phyloP scores from a whole-genome alignment of 2,888 invertebrate species.

The Cynaeus angustus region DNA sequence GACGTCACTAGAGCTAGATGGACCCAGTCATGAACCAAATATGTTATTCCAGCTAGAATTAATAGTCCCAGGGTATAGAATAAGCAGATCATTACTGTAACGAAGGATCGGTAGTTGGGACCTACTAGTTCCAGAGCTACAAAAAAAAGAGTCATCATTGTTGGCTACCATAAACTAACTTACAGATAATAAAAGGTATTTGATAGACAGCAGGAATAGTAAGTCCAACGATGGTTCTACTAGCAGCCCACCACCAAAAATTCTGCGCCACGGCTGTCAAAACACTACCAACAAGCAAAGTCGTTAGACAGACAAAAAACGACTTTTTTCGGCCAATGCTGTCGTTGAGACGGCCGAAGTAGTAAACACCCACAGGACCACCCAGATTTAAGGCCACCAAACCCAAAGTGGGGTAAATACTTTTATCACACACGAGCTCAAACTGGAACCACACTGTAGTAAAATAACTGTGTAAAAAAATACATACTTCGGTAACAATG shows the following conservation, averaged over 20 bases:
- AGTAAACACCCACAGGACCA: slow-evolving; percentile 91
- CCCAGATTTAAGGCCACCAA: slow-evolving; percentile 90
- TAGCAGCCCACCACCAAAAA: slow-evolving; percentile 89
- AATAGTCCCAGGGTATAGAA: slow-evolving; percentile 92
- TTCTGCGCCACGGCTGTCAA: slow-evolving; percentile 85
- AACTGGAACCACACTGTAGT: slow-evolving; percentile 76
- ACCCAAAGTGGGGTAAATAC: slow-evolving; percentile 91
- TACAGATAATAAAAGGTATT: slow-evolving; percentile 96
- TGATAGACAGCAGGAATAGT: slow-evolving; percentile 95
- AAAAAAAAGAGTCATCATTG: slow-evolving; percentile 62
- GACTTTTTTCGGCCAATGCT: slow-evolving; percentile 89
- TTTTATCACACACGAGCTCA: slow-evolving; percentile 89
- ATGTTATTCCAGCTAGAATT: slow-evolving; percentile 88
- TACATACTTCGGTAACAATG: slow-evolving; percentile 87
- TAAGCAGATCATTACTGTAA: slow-evolving; percentile 93
- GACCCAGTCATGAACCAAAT: slow-evolving; percentile 89
- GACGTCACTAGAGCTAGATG: slow-evolving; percentile 87
- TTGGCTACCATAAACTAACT: slow-evolving; percentile 68
- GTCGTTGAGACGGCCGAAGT: slow-evolving; percentile 91
- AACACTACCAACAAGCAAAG: slow-evolving; percentile 86
- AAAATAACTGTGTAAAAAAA: neutral
- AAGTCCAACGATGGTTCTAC: slow-evolving; percentile 88
- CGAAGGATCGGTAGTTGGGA: slow-evolving; percentile 92
- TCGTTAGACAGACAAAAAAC: slow-evolving; percentile 89
- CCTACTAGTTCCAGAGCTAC: slow-evolving; percentile 93